These are phyloP conservation scores for Artibeus lituratus DNA, from an alignment of 2,797 vertebrate genomes.

Conservation along the genomic window DNA sequence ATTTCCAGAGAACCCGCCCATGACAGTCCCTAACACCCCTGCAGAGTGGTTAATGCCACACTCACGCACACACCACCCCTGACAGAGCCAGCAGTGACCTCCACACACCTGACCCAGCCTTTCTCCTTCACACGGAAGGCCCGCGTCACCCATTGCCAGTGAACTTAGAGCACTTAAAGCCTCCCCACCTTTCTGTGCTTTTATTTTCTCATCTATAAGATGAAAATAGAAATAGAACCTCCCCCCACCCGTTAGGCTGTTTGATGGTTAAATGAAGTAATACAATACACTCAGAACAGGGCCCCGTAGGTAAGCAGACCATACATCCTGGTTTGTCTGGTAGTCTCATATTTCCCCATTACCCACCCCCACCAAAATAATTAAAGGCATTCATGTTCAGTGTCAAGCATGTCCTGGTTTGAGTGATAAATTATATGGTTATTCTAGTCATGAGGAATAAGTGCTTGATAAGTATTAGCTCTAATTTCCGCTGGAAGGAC, in stretches of 20 bases:
- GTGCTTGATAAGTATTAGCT: neutral
- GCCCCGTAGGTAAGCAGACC: neutral
- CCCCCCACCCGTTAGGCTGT: neutral
- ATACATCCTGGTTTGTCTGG: neutral
- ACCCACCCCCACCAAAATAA: neutral
- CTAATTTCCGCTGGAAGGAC: neutral
- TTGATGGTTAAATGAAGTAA: neutral
- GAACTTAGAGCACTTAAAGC: neutral
- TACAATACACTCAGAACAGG: neutral
- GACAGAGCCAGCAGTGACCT: neutral
- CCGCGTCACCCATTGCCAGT: neutral
- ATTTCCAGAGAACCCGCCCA: neutral
- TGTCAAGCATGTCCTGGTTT: neutral
- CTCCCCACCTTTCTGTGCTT: neutral
- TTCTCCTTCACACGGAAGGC: neutral
- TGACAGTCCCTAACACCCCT: neutral
- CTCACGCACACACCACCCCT: neutral
- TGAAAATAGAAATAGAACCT: neutral
- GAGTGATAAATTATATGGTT: neutral
- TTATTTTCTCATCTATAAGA: neutral
- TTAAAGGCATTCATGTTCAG: neutral
- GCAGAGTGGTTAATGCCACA: neutral
- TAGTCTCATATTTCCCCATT: neutral
- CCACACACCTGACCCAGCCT: neutral
- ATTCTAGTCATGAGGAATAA: neutral